Evolutionary conservation across 1,140 invertebrate genomes (phyloP), one percentile per base, ranked within the genome.

Genomic region (Drosophila sechellia): DNA sequence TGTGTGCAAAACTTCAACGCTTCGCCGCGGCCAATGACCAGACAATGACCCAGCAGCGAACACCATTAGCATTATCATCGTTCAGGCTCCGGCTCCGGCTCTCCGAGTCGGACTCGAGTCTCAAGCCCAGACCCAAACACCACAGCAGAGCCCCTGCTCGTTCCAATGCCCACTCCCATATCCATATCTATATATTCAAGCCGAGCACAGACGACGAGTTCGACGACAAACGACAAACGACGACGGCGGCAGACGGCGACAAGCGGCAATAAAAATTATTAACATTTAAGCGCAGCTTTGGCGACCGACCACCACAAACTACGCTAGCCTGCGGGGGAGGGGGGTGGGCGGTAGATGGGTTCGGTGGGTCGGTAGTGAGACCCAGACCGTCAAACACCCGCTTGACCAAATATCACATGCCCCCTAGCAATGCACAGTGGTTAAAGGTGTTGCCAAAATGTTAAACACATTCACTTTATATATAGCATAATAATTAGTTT

Each of bases 11-110:
- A 87, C 65, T 79, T 77, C 80, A 78, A 70, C 77, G 77, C 69
- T 79, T 54, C 77, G 56, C 40, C 53, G 79, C 86, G 86, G 86
- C 87, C 86, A 90, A 90, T 90, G 86, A 90, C 86, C 86, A 90
- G 86, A 86, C 86, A 90, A 90, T 90, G 86, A 90, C 86, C 86
- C 87, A 90, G 75, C 77, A 57, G 56, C 79, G 75, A 87, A 81
- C 81, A 69, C 86, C 81, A 87, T 87, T 87, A 87, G 84, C 84
- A 89, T 87, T 87, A 87, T 87, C 84, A 84, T 83, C 64, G 63
- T 45, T 75, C 48, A 37, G 70, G 53, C 57, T 61, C 8, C 34
- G 66, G 31, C 27, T 27, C 27, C 1, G 5, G 27, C 27, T 27
- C 57, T 61, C 8, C 25, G 68, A 56, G 52, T 50, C 80, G 72